Conservation (phyloP, 2,888 invertebrate genomes). For the Idaea aversata region DNA sequence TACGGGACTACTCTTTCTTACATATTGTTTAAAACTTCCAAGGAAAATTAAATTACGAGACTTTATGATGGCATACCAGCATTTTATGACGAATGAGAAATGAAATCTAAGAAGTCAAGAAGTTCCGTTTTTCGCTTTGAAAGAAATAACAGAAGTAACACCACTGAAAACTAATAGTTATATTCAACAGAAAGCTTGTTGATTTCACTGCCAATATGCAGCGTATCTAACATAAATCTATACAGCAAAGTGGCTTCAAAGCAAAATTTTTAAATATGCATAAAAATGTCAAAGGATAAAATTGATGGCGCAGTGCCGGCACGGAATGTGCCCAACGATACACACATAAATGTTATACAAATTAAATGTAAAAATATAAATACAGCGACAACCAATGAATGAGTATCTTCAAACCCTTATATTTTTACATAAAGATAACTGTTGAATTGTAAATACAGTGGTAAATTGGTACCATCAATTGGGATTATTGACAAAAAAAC, state of each 20-base stretch:
- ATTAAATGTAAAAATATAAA: conserved; percentile 72
- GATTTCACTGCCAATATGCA: conserved; percentile 41
- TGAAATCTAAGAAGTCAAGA: too few species aligned
- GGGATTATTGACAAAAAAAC: neutral
- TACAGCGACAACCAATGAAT: conserved; percentile 47
- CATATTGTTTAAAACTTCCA: too few species aligned
- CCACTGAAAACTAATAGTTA: conserved; percentile 7
- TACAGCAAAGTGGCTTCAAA: conserved; percentile 61
- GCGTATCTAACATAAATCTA: conserved; percentile 61
- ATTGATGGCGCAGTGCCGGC: conserved; percentile 59
- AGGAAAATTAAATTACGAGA: too few species aligned
- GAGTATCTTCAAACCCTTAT: neutral
- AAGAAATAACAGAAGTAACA: neutral
- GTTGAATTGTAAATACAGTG: too few species aligned
- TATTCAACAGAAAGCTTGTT: conserved; percentile 9
- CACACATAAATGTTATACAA: conserved; percentile 57
- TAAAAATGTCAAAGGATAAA: conserved; percentile 73
- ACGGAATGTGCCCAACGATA: conserved; percentile 63
- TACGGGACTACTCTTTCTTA: too few species aligned
- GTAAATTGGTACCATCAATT: neutral
- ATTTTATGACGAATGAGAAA: too few species aligned
- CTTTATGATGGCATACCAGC: too few species aligned
- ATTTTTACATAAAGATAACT: neutral
- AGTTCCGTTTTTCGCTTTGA: neutral
- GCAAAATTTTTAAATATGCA: conserved; percentile 74